phyloP scores from a whole-genome alignment of 92 coral and sea anemone species.

The Desmophyllum pertusum region DNA sequence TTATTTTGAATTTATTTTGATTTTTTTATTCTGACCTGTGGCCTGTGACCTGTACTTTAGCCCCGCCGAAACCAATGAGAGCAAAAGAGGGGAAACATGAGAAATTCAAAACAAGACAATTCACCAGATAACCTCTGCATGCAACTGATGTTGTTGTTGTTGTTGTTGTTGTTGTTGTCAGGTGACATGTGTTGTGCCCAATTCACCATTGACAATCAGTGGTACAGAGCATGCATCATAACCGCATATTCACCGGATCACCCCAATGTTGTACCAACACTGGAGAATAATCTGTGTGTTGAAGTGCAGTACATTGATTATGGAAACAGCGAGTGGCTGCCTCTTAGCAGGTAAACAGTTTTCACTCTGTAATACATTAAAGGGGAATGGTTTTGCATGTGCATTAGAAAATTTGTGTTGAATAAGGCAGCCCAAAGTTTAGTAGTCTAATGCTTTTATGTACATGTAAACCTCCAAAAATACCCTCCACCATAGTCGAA shows the following conservation, averaged over 20 bases:
- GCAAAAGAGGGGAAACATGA: too few relatives aligned
- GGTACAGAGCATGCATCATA: constrained; percentile 95
- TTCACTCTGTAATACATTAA: too few relatives aligned
- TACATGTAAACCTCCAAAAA: too few relatives aligned
- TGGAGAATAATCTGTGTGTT: constrained; percentile 76
- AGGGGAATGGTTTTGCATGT: background rate
- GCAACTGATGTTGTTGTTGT: too few relatives aligned
- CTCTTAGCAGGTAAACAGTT: constrained; percentile 75
- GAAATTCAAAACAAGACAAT: too few relatives aligned
- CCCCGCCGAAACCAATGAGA: too few relatives aligned
- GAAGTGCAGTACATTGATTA: constrained; percentile 91
- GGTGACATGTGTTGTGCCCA: constrained; percentile 92
- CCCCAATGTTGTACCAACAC: constrained; percentile 68
- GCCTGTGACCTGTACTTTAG: too few relatives aligned
- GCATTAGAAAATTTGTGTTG: background rate
- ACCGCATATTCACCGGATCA: constrained; percentile 71
- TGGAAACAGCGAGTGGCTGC: constrained; percentile 92
- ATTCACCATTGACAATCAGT: constrained; percentile 83
- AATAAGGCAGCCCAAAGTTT: background rate
- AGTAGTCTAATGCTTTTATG: too few relatives aligned
- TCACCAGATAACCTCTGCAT: too few relatives aligned
- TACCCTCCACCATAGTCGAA: too few relatives aligned
- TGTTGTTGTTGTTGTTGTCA: constrained; percentile 5
- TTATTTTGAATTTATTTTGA: too few relatives aligned
- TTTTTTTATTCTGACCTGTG: too few relatives aligned